Evolutionary conservation across 2,888 invertebrate species (phyloP), one percentile per base, ranked within the genome.

Genomic region (Papilio elwesi): DNA sequence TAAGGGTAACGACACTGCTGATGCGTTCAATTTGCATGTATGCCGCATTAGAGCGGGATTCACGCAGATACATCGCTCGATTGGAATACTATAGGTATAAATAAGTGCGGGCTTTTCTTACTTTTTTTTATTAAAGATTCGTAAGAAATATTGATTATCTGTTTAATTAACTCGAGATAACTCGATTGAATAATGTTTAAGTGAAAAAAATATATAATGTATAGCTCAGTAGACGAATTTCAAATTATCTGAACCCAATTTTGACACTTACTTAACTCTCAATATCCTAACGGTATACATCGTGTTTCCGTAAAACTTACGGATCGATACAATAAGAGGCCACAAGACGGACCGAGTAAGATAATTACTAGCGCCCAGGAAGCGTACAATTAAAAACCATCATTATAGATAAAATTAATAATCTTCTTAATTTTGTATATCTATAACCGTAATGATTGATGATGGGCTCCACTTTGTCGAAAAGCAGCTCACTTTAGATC

Each of bases 1-100:
- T 80, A 83, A 83, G 92, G 89, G 86, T 92, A 93, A 93, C 90
- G 93, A 92, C 92, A 89, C 82, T 88, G 86, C 91, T 92, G 91
- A 90, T 92, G 92, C 83, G 85, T 87, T 82, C 84, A 88, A 88
- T 88, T 87, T 85, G 86, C 87, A 85, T 88, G 87, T 89, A 90
- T 87, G 88, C 57, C 15, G 53, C 70, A 70, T 63, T 52, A 55
- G 53, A 63, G 13, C n/a, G 55, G 43, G 36, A 73, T 43, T 43
- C 43, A 43, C 9, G 43, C 8, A 43, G 43, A 5, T 43, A 43
- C 43, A 9, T 43, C 9, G 9, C 43, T 43, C 9, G 43, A 43
- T 43, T 43, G 43, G 43, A 43, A 43, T 43, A 43, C 9, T 4
- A 43, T 43, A 26, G 26, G 4, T 26, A 26, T 43, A 43, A 43